These are phyloP conservation scores for Eupleurogrammus muticus DNA, from an alignment of 2,797 vertebrate genomes.

Conservation along the genomic window DNA sequence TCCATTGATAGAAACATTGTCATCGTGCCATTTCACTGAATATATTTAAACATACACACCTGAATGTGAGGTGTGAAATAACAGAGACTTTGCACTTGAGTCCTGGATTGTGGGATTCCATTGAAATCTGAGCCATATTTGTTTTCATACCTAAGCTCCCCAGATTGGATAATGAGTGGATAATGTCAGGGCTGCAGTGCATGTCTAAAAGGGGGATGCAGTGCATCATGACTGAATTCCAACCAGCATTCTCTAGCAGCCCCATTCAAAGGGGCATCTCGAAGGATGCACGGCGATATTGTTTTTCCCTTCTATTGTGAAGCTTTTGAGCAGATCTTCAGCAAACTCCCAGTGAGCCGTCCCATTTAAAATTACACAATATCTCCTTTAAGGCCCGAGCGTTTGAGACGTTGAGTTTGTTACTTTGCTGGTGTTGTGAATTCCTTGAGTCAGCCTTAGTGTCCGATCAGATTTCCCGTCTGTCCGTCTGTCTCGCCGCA, in stretches of 20 bases:
- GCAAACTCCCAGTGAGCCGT: slow-evolving; percentile 15
- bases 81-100: too few species aligned
- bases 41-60: too few species aligned
- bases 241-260: not conserved
- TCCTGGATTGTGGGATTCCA: too few species aligned
- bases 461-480: slow-evolving; percentile 21
- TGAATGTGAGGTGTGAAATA: too few species aligned
- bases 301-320: not conserved
- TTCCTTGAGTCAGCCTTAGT: slow-evolving; percentile 19
- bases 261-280: slow-evolving; percentile 17
- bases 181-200: too few species aligned
- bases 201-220: not conserved
- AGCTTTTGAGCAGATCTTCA: slow-evolving; percentile 25
- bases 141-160: too few species aligned
- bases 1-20: too few species aligned
- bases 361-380: slow-evolving; percentile 27
- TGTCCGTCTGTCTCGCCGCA: slow-evolving; percentile 1
- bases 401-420: slow-evolving; percentile 9
- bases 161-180: too few species aligned
- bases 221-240: not conserved
- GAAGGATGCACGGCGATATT: slow-evolving; percentile 9
- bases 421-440: slow-evolving; percentile 12
- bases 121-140: too few species aligned
- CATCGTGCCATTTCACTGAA: too few species aligned
- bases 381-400: slow-evolving; percentile 9